phyloP scores from a whole-genome alignment of 2,888 invertebrate species.

The Synergus gifuensis region DNA sequence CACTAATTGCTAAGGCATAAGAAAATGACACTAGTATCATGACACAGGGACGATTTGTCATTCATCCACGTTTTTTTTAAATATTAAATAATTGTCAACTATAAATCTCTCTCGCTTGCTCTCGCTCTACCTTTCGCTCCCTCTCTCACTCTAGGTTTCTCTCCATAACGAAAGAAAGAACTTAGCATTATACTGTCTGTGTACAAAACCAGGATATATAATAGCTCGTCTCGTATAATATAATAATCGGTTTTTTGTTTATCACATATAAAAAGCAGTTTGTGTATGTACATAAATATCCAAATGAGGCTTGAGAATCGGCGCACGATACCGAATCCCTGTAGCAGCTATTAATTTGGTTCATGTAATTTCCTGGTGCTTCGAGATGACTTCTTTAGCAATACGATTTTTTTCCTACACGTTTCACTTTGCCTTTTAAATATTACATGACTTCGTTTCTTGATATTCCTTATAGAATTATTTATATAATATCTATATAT shows the following conservation, averaged over 20 bases:
- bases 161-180: slow-evolving; percentile 63
- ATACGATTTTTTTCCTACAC: slow-evolving; percentile 41
- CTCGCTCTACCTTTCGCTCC: slow-evolving; percentile 28
- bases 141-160: slow-evolving; percentile 47
- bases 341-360: slow-evolving; percentile 41
- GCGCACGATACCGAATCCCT: slow-evolving; percentile 24
- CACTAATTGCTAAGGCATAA: slow-evolving; percentile 47
- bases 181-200: slow-evolving; percentile 72
- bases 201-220: slow-evolving; percentile 77
- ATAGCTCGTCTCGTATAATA: slow-evolving; percentile 73
- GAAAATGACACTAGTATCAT: slow-evolving; percentile 62
- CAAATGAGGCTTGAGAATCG: slow-evolving; percentile 54
- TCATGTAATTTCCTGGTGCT: slow-evolving; percentile 12
- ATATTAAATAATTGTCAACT: slow-evolving; percentile 43
- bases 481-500: slow-evolving; percentile 68
- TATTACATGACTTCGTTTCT: slow-evolving; percentile 58
- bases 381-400: slow-evolving; percentile 31
- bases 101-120: slow-evolving; percentile 39
- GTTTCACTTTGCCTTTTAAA: slow-evolving; percentile 45
- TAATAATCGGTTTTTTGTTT: slow-evolving; percentile 68
- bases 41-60: slow-evolving; percentile 47
- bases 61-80: slow-evolving; percentile 34
- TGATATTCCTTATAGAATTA: slow-evolving; percentile 44
- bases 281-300: slow-evolving; percentile 74
- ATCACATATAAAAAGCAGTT: slow-evolving; percentile 76